Base-by-base conservation (phyloP, 2,113 vertebrate species). In the Aphyosemion australe region DNA sequence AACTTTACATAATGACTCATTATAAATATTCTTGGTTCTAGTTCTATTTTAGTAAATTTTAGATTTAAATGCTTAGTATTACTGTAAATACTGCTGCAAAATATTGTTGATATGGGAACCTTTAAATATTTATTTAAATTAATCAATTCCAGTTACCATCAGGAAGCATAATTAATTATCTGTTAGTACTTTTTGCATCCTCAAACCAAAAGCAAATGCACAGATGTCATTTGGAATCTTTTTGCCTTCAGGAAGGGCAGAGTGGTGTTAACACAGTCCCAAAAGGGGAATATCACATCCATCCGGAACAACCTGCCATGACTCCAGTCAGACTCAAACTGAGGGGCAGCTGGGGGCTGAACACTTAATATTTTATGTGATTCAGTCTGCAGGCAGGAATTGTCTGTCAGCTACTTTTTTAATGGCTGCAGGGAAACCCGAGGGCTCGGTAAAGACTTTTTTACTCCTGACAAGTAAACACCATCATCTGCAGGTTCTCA, bases 351-450 rank as follows among this genome's bases (percentile, higher is more conserved):
- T 48, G 12, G 37, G 20, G 32, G 45, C 65, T 45, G 32, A 31
- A 52, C 37, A 10, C 60, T 70, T 41, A 73, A 78, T 72, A 53
- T 78, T 78, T 73, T 2, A 70, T 64, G 58, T 65, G 67, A 15
- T 47, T 47, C 39, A 31, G 46, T 71, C 72, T 68, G 45, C 31
- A 16, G 59, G 34, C 64, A 43, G 68, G 11, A 61, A 26, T 16
- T 34, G 21, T 43, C 54, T 39, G 19, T 65, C 32, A 20, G 21
- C 43, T 37, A 12, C 61, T 49, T 37, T 50, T 15, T 56, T 50
- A 46, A 69, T 48, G 59, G 31, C 60, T 15, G 5, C 50, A 46
- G 50, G 20, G 41, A 47, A 45, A 13, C 19, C 12, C 46, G 34
- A 39, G 47, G 14, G 3, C 5, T 0, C 32, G 26, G 51, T 62